Base-by-base conservation (phyloP, 1,140 invertebrate genomes). In the Brachionus rubens region DNA sequence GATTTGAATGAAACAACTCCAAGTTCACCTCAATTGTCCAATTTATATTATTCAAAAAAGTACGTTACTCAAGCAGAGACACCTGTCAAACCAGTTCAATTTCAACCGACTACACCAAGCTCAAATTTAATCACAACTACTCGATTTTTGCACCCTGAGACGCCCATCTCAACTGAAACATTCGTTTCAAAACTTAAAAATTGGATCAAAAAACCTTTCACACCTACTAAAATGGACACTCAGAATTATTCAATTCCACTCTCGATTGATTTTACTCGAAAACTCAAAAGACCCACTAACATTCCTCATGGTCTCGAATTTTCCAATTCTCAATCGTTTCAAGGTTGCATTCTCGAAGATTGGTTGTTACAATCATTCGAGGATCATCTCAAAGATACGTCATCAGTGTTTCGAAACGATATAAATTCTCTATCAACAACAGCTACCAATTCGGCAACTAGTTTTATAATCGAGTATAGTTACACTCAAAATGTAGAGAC, bases 301-400 rank as follows among this genome's bases (percentile, higher is more conserved):
- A 50, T 54, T n/a, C 68, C 68, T 0, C 12, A 0, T 40, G 48
- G 26, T 3, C 24, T 72, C 9, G 68, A 48, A 50, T 72, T 28
- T 14, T 33, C 26, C 1, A 50, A 36, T 40, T 9, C 26, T 19
- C 40, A 16, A 7, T 33, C 21, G 3, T 72, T 72, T 41, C 68
- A 72, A 52, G 68, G 68, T 7, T 26, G 10, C 4, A 14, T 72
- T 16, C 68, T 72, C 21, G 68, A 72, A 54, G 68, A 72, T 7
- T 72, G 68, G 68, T 36, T 72, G 0, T 12, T 72, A 24, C 33
- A 19, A 0, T 50, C 68, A 24, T 54, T 72, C 12, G 68, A 72
- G 1, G 50, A 72, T 12, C 68, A 72, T 30, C 28, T 72, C 10
- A 65, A 65, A 14, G 40, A 65, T 46, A 43, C 40, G 4, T 43